Base-by-base conservation (phyloP, 30 jellyfish, hydroid and myxozoan species). In the Cassiopea andromeda region DNA sequence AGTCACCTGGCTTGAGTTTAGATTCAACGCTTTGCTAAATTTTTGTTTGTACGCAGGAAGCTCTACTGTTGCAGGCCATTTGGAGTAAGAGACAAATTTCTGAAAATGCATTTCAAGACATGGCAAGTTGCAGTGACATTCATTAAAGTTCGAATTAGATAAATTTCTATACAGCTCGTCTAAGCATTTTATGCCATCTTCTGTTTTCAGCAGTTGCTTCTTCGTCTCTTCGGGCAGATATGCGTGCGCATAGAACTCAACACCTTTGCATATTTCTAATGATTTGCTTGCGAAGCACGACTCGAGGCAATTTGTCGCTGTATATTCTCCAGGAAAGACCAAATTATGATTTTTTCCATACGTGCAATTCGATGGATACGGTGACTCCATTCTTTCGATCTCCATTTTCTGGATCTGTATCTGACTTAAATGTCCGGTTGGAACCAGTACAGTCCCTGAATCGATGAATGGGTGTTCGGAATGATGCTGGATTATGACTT, bases 361-460 rank as follows among this genome's bases (percentile, higher is more conserved):
- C 3, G 79, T 87, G 85, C 94, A 87, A 12, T 87, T 80, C 1
- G 94, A 87, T 16, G 79, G 85, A 71, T 87, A 87, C 7, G 94
- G 94, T 44, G 82, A 47, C 46, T 71, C 47, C 85, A 47, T 48
- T 49, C 94, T 69, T 1, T 74, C 18, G 14, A 54, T 78, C 48
- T 46, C 86, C 7, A 27, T 69, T 27, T 69, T 77, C 3, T 49
- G 45, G 14, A 87, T 77, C 10, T 78, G 85, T 18, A 87, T 78
- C 45, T 82, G 87, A 13, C 85, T 78, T 46, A 87, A 7, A 43
- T 58, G 73, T 10, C 94, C 94, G 6, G 76, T 70, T 44, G 90
- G 85, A 46, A 75, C 85, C 8, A 87, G 61, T 27, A 61, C 85
- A 13, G 94, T 64, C 48, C 90, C 85, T 10, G 80, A 7, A 13